These are phyloP conservation scores for Terrapene triunguis DNA, from an alignment of 2,113 vertebrate genomes.

Conservation along the genomic window DNA sequence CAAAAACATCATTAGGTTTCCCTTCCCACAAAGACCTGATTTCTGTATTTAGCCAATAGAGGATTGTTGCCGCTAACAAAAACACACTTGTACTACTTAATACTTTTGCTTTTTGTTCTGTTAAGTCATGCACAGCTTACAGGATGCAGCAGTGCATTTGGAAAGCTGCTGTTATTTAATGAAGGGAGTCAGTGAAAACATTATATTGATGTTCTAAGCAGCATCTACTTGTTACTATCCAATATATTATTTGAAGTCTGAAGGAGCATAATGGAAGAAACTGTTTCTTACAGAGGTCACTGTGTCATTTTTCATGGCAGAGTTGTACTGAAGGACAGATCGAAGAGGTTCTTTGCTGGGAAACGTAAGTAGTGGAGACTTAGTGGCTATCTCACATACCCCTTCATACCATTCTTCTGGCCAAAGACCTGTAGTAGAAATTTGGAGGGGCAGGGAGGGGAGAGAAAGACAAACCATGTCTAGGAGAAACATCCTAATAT, in stretches of 20 bases:
- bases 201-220: background rate
- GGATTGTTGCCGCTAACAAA: background rate
- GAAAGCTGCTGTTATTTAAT: background rate
- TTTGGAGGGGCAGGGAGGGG: background rate
- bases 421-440: slow-evolving; percentile 89
- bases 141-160: accelerated
- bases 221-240: background rate
- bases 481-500: background rate
- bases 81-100: background rate
- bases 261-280: background rate
- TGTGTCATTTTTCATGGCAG: slow-evolving; percentile 96
- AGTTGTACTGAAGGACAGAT: slow-evolving; percentile 97
- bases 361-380: slow-evolving; percentile 95
- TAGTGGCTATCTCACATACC: slow-evolving; percentile 96
- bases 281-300: slow-evolving; percentile 87
- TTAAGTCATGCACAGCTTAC: background rate
- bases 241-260: background rate
- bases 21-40: background rate
- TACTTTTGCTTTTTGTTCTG: background rate
- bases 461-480: background rate
- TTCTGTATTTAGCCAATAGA: background rate
- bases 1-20: background rate
- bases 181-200: background rate
- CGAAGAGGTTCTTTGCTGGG: slow-evolving; percentile 96
- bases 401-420: slow-evolving; percentile 98